Conservation (phyloP, 2,888 invertebrate species). For the Magallana nippona region DNA sequence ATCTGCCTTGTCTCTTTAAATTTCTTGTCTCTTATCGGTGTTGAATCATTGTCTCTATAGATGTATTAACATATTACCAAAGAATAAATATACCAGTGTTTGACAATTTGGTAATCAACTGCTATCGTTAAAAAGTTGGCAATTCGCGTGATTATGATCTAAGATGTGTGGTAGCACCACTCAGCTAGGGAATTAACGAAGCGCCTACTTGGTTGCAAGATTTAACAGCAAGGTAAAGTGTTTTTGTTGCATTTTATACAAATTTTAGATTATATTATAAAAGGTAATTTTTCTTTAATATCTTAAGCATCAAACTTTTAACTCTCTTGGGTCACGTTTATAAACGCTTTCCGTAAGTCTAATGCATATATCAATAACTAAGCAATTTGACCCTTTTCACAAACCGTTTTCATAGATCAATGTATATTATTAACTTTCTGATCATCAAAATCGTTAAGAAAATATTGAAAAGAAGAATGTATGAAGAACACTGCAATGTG, state of each 20-base stretch:
- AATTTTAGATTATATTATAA: too few species aligned
- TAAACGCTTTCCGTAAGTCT: too few species aligned
- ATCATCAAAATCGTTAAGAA: neutral
- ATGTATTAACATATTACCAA: neutral
- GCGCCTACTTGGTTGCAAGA: neutral
- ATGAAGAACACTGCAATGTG: neutral
- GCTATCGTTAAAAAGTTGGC: constrained; percentile 21
- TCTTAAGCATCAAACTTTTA: too few species aligned
- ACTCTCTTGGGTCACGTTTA: too few species aligned
- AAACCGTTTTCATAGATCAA: too few species aligned
- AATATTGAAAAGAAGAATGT: neutral
- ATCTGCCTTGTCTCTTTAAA: constrained; percentile 1
- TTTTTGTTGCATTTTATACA: too few species aligned
- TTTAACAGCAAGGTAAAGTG: too few species aligned
- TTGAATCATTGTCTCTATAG: neutral
- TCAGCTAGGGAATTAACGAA: neutral
- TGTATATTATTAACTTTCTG: too few species aligned
- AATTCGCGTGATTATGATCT: neutral
- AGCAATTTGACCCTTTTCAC: too few species aligned
- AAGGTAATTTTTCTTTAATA: too few species aligned
- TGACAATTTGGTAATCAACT: neutral
- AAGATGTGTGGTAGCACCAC: neutral
- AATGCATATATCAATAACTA: too few species aligned
- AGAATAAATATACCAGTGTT: neutral
- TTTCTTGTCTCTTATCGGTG: neutral